These are phyloP conservation scores for Drosophila lini DNA, from an alignment of 1,140 invertebrate species.

Conservation along the genomic window DNA sequence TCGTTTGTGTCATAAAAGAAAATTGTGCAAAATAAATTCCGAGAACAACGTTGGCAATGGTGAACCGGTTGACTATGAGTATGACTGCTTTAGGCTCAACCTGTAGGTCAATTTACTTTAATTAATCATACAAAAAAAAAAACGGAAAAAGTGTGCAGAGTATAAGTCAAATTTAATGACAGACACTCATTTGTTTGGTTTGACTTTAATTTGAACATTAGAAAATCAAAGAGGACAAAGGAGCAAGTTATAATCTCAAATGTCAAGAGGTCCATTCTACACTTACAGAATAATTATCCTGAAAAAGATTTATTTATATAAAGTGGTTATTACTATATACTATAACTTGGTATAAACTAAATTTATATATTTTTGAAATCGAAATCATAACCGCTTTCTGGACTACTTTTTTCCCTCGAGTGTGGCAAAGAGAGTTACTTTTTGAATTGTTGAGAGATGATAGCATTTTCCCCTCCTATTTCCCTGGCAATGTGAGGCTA, in stretches of 20 bases:
- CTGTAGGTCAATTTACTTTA: slow-evolving; percentile 65
- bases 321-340: too few relatives aligned
- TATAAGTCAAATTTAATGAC: slow-evolving; percentile 38
- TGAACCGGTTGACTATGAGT: slow-evolving; percentile 25
- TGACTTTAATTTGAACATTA: neutral
- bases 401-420: neutral
- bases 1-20: slow-evolving; percentile 44
- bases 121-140: slow-evolving; percentile 57
- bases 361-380: neutral
- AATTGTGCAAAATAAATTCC: slow-evolving; percentile 58
- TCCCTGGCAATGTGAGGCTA: slow-evolving; percentile 7
- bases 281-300: neutral
- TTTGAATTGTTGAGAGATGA: slow-evolving; percentile 51
- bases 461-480: slow-evolving; percentile 30
- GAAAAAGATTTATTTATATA: too few relatives aligned
- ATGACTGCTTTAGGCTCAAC: slow-evolving; percentile 25
- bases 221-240: neutral
- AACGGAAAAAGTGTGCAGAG: slow-evolving; percentile 17
- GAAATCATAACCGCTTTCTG: neutral
- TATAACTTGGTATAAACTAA: too few relatives aligned
- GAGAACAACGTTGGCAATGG: slow-evolving; percentile 19
- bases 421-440: slow-evolving; percentile 25
- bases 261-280: neutral
- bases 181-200: slow-evolving; percentile 7
- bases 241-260: neutral